Evolutionary conservation across 1,140 invertebrate genomes (phyloP).

Genomic region (Lepidotrigona ventralis): DNA sequence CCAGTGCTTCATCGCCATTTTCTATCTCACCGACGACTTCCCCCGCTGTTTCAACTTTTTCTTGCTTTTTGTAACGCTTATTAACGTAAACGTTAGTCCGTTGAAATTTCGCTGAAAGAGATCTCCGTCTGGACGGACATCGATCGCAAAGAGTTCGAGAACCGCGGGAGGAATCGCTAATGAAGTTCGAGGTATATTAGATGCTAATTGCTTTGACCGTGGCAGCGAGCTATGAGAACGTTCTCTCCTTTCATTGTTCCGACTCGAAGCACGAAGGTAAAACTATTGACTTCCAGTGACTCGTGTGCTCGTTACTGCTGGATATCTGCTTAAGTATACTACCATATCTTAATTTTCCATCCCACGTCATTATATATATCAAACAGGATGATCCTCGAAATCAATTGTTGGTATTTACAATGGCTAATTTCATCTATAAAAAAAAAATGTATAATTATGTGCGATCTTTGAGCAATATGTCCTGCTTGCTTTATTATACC

Average conservation of each 20-base stretch:
- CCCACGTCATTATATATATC: background rate
- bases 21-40: background rate
- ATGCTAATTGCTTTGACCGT: slow-evolving; percentile 51
- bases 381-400: background rate
- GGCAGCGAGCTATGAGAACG: slow-evolving; percentile 39
- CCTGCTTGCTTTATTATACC: too few species aligned
- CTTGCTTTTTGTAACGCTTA: background rate
- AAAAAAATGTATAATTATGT: background rate
- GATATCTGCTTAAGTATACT: background rate
- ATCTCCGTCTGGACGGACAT: background rate
- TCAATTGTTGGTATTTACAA: background rate
- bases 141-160: background rate
- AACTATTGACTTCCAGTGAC: slow-evolving; percentile 18
- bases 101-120: background rate
- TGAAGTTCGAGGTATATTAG: slow-evolving; percentile 48
- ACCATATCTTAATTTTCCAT: background rate
- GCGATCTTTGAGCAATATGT: too few species aligned
- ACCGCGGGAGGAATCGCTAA: slow-evolving; percentile 24
- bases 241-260: slow-evolving; percentile 49
- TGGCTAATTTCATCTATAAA: background rate
- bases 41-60: background rate
- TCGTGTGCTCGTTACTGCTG: too few species aligned
- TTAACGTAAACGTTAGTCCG: background rate
- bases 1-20: background rate
- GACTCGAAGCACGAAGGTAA: background rate